Percentiles rank a stretch among this genome's conserved stretches.
phyloP scores from a whole-genome alignment of 1,140 invertebrate species.

The Lanistes nyassanus region DNA sequence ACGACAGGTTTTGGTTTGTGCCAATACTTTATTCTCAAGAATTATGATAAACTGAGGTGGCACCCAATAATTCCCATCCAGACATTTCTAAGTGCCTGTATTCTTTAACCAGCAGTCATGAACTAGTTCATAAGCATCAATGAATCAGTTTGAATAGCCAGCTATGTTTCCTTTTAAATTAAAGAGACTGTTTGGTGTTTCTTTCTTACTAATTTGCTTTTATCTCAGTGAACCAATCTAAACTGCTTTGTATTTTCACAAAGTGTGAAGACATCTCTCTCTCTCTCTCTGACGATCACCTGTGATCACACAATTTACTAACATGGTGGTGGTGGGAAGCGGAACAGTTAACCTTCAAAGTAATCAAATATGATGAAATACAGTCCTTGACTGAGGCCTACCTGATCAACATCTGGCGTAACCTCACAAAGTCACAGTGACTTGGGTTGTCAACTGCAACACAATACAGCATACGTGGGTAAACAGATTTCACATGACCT shows the following conservation, averaged over 20 bases:
- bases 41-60: too few species aligned
- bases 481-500: too few species aligned
- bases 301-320: too few species aligned
- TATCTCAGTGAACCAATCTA: neutral
- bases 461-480: slow-evolving; percentile 23
- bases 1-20: neutral
- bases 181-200: neutral
- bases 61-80: too few species aligned
- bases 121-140: too few species aligned
- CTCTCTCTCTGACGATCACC: too few species aligned
- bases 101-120: too few species aligned
- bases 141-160: neutral
- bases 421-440: slow-evolving; percentile 66
- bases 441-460: slow-evolving; percentile 67
- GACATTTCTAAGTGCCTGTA: too few species aligned
- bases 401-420: slow-evolving; percentile 66
- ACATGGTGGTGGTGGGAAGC: too few species aligned
- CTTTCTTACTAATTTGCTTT: neutral
- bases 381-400: slow-evolving; percentile 28
- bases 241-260: neutral
- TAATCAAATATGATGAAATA: neutral
- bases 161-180: neutral
- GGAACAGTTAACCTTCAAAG: neutral
- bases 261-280: too few species aligned
- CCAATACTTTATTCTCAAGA: neutral